These are phyloP conservation scores for Coptodon bakossiorum DNA, from an alignment of 2,113 vertebrate species.

Conservation along the genomic window DNA sequence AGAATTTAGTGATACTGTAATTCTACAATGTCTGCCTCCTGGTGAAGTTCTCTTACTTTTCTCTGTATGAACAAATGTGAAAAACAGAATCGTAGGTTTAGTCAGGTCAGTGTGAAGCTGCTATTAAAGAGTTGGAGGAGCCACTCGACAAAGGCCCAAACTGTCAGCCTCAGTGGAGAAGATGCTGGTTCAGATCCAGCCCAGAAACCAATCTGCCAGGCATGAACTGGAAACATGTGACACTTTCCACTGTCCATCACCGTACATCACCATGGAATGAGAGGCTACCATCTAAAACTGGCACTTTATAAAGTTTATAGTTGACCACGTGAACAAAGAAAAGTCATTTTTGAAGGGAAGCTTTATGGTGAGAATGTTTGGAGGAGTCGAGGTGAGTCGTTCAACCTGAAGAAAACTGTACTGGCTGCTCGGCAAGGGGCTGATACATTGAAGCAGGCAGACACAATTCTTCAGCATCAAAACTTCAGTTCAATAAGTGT, in stretches of 20 bases:
- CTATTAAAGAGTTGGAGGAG: background rate
- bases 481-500: background rate
- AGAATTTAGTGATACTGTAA: background rate
- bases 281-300: fast-evolving
- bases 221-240: background rate
- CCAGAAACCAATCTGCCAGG: background rate
- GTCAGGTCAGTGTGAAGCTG: background rate
- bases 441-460: background rate
- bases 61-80: background rate
- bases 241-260: background rate
- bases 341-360: background rate
- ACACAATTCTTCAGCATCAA: background rate
- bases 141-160: background rate
- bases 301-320: background rate
- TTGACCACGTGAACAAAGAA: background rate
- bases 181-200: background rate
- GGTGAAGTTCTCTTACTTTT: background rate
- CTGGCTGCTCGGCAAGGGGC: fast-evolving
- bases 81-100: background rate
- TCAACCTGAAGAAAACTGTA: background rate
- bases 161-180: background rate
- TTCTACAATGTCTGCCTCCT: background rate
- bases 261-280: background rate
- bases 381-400: background rate
- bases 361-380: background rate